These are phyloP conservation scores for Albula goreensis DNA, from an alignment of 2,113 vertebrate genomes.

Conservation along the genomic window DNA sequence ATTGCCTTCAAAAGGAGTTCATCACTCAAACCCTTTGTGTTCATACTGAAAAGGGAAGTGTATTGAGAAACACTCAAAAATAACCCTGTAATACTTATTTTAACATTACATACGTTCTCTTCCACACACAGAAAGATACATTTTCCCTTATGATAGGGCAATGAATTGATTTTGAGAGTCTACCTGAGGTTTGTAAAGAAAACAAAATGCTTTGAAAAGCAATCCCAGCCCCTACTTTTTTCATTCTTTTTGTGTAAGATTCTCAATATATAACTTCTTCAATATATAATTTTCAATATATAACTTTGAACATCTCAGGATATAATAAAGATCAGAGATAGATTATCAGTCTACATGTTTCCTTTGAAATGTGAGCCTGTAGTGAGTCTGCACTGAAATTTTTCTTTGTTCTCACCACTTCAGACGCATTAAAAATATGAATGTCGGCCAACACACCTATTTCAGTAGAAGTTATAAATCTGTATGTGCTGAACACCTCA, in stretches of 20 bases:
- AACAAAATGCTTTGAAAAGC: not conserved
- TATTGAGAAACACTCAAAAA: no score
- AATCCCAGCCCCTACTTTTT: not conserved
- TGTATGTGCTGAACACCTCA: no score
- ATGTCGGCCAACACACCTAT: no score
- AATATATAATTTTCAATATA: not conserved
- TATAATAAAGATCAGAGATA: not conserved
- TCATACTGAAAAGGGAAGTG: no score
- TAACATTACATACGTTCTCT: not conserved
- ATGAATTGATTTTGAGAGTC: not conserved
- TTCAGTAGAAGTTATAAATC: no score
- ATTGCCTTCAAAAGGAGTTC: no score
- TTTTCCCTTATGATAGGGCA: not conserved
- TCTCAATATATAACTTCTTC: not conserved
- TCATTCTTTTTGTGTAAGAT: not conserved
- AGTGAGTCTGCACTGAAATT: not conserved
- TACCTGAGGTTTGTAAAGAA: not conserved
- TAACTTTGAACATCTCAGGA: not conserved
- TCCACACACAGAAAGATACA: not conserved
- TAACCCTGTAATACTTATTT: no score
- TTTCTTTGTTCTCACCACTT: no score
- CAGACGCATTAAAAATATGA: no score
- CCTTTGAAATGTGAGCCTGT: not conserved
- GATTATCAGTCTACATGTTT: not conserved
- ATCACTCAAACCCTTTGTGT: no score